Conservation (phyloP, 2,797 vertebrate species). For the Meriones psammophilus region DNA sequence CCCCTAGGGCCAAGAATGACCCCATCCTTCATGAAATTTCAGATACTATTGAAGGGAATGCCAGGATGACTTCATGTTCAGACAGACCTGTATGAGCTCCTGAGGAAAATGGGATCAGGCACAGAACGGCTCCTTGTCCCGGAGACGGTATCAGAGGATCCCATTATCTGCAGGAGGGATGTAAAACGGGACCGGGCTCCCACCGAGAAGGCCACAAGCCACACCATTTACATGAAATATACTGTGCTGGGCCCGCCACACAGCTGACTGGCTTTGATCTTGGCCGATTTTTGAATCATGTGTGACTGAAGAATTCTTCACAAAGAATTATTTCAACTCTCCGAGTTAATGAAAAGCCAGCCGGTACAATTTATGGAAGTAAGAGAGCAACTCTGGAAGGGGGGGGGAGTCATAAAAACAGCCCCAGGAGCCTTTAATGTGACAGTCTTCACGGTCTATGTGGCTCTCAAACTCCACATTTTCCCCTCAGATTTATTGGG, state of each 20-base stretch:
- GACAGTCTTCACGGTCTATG: conserved; percentile 76
- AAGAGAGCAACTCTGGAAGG: conserved; percentile 80
- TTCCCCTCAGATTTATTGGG: conserved; percentile 85
- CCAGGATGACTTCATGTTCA: conserved; percentile 69
- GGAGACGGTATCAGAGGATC: conserved; percentile 78
- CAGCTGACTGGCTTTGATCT: conserved; percentile 85
- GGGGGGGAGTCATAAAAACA: conserved; percentile 80
- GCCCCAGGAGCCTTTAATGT: conserved; percentile 83
- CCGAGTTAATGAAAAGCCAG: conserved; percentile 88
- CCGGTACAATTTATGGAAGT: conserved; percentile 87
- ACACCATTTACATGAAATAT: conserved; percentile 82
- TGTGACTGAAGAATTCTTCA: conserved; percentile 86
- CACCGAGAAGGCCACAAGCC: conserved; percentile 80
- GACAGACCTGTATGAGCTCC: conserved; percentile 73
- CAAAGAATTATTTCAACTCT: conserved; percentile 87
- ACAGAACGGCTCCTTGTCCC: conserved; percentile 75
- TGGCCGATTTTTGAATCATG: conserved; percentile 85
- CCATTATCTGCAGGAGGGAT: conserved; percentile 75
- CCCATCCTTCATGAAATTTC: conserved; percentile 51
- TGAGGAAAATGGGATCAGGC: conserved; percentile 59
- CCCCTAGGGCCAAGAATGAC: conserved; percentile 61
- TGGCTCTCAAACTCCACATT: conserved; percentile 74
- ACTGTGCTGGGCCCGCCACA: conserved; percentile 75
- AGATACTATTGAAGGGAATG: conserved; percentile 33
- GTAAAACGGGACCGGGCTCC: conserved; percentile 72